These are phyloP conservation scores for Saturnia pavonia DNA, from an alignment of 2,888 invertebrate genomes.

Conservation along the genomic window DNA sequence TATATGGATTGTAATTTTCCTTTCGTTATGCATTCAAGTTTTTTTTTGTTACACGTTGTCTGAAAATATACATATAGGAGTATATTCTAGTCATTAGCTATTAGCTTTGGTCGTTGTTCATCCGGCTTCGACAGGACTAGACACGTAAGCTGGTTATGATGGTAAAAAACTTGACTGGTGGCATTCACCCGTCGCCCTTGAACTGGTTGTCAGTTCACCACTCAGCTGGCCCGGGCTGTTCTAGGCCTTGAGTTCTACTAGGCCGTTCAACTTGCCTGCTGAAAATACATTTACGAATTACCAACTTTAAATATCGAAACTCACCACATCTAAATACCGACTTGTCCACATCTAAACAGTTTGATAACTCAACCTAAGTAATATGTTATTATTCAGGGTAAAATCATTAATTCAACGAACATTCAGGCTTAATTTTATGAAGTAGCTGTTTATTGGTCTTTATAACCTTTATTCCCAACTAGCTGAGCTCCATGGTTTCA, in stretches of 20 bases:
- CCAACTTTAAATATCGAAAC: constrained; percentile 11
- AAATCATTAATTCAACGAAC: neutral
- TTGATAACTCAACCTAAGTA: neutral
- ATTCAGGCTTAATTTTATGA: neutral
- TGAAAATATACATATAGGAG: constrained; percentile 31
- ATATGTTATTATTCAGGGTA: neutral
- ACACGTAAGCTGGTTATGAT: constrained; percentile 64
- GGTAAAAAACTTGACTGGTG: constrained; percentile 71
- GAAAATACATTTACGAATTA: constrained; percentile 40
- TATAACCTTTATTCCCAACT: neutral
- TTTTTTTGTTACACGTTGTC: constrained; percentile 32
- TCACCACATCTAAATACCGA: neutral
- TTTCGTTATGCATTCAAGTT: constrained; percentile 27
- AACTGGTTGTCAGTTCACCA: constrained; percentile 70
- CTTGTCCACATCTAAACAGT: neutral
- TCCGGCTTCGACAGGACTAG: constrained; percentile 67
- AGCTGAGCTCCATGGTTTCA: too few relatives aligned
- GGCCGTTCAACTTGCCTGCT: constrained; percentile 69
- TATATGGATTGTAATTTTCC: neutral
- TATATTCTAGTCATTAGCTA: constrained; percentile 42
- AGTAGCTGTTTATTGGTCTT: neutral
- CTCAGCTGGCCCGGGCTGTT: constrained; percentile 68
- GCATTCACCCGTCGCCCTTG: constrained; percentile 79
- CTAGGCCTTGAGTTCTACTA: constrained; percentile 69
- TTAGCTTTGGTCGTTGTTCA: constrained; percentile 56